Evolutionary conservation across 1,140 invertebrate genomes (phyloP), one percentile per base, ranked within the genome.

Genomic region (Lasaia peninsularis): DNA sequence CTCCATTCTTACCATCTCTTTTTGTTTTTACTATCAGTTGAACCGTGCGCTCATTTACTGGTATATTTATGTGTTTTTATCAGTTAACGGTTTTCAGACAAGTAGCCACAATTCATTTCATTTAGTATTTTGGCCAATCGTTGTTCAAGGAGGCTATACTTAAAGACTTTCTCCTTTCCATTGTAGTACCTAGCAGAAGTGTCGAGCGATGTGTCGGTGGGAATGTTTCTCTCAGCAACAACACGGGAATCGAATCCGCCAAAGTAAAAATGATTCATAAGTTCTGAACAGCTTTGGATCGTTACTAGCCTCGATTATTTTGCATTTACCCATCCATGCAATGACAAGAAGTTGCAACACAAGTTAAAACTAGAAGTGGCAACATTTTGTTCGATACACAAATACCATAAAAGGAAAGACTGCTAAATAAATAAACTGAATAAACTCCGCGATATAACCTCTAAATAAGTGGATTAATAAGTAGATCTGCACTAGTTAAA

Each of bases 121-220:
- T 58, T 35, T 56, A 12, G 44, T 12, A 63, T 70, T 71, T 73
- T 69, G 66, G 63, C 59, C 61, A 72, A 56, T 56, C 62, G 64
- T 60, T 65, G 66, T 65, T 54, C 62, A 63, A 63, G 69, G 53
- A 57, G 65, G 71, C 69, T 59, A 75, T 78, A 80, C 73, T 76
- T 62, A 63, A 69, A 68, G 57, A 80, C 80, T 83, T 86, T 86
- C 80, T 79, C 80, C 73, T 72, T 67, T 50, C 69, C 77, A 78
- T 85, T 81, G 79, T 81, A 70, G 68, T 77, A 48, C 40, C 40
- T 21, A 73, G 74, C 67, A 37, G 63, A 71, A 72, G 78, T 82
- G 81, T 77, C 69, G 70, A 62, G 68, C 73, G 74, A 85, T 85
- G 83, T 85, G 83, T 83, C 67, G 78, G 51, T 57, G 60, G 63